These are phyloP conservation scores for Meloidogyne exigua DNA, from an alignment of 1,140 invertebrate species.

Conservation along the genomic window DNA sequence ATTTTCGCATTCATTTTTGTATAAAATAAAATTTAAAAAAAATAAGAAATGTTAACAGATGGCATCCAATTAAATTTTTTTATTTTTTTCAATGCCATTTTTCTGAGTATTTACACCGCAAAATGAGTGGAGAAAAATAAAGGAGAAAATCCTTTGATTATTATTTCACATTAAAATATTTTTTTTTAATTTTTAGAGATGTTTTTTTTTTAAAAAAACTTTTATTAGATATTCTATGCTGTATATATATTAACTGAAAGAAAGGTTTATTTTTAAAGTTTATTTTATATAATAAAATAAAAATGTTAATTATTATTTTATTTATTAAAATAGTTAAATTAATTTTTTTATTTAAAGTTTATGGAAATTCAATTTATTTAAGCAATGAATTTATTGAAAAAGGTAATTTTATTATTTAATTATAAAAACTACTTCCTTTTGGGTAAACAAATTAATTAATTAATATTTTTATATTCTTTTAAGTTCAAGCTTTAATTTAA, in stretches of 20 bases:
- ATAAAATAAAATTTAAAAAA: background rate
- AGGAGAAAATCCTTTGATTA: background rate
- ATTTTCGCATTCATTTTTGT: too few species aligned
- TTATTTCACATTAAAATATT: background rate
- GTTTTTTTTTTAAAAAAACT: background rate
- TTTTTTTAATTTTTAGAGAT: background rate
- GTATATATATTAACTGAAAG: too few species aligned
- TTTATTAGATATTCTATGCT: too few species aligned
- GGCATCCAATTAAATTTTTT: background rate
- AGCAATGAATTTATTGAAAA: background rate
- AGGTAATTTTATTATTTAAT: background rate
- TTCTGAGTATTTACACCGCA: background rate
- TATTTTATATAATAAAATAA: background rate
- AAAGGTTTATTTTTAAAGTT: background rate
- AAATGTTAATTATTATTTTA: background rate
- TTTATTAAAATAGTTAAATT: background rate
- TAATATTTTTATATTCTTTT: too few species aligned
- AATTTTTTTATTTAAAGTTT: background rate
- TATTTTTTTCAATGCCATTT: background rate
- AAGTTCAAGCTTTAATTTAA: too few species aligned
- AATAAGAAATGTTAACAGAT: background rate
- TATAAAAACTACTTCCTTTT: too few species aligned
- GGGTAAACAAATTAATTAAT: background rate
- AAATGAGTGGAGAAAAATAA: background rate
- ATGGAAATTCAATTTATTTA: background rate